Evolutionary conservation across 2,113 vertebrate genomes (phyloP).

Genomic region (Caloenas nicobarica): DNA sequence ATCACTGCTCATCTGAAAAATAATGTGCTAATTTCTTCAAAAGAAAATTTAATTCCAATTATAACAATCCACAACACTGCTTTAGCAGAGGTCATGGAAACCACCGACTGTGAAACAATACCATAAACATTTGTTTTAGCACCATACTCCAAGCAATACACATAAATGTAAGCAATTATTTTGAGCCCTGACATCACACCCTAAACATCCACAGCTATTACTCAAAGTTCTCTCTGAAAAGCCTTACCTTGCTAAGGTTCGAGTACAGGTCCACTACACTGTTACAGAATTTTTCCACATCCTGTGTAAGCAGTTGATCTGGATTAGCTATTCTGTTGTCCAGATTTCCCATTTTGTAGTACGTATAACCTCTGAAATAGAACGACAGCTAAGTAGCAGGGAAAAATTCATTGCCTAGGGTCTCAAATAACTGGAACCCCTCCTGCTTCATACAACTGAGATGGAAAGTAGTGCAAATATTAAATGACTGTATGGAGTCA

Average conservation of each 20-base stretch:
- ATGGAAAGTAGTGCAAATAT: background rate
- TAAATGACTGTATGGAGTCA: background rate
- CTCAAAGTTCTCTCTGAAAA: background rate
- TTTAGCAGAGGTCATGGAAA: background rate
- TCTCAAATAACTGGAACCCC: background rate
- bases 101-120: background rate
- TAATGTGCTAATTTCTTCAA: background rate
- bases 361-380: slow-evolving; percentile 87
- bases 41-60: background rate
- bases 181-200: background rate
- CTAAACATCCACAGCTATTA: background rate
- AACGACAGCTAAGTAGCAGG: background rate
- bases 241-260: slow-evolving; percentile 94
- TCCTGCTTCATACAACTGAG: background rate
- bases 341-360: slow-evolving; percentile 99
- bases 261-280: slow-evolving; percentile 98
- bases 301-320: slow-evolving; percentile 96
- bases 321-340: slow-evolving; percentile 97
- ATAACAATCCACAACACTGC: background rate
- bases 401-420: background rate
- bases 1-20: background rate
- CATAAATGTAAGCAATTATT: background rate
- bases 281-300: slow-evolving; percentile 98
- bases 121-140: background rate
- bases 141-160: background rate